Conservation (phyloP, 2,888 invertebrate genomes). For the Cataglyphis livida region DNA sequence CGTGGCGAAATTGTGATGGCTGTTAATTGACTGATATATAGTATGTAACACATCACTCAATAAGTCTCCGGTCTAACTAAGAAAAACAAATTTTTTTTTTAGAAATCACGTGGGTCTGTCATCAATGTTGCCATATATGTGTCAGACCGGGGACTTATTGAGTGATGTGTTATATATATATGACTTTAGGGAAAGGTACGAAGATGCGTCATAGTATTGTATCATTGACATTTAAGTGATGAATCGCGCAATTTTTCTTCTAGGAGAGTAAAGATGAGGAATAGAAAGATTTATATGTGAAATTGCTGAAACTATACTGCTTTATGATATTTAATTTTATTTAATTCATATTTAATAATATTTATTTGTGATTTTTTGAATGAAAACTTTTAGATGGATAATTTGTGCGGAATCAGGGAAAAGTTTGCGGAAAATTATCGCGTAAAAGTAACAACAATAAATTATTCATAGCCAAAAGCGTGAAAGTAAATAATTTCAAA, state of each 20-base stretch:
- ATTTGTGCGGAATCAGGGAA: not conserved
- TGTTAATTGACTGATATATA: not conserved
- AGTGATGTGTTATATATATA: no score
- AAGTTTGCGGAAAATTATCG: not conserved
- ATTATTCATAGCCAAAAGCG: not conserved
- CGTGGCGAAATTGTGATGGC: not conserved
- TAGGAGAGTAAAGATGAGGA: not conserved
- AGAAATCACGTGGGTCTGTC: no score
- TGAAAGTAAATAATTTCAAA: not conserved
- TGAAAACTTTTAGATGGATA: no score
- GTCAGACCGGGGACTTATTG: no score
- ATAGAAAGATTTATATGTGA: not conserved
- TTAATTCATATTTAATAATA: no score
- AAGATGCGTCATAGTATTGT: no score
- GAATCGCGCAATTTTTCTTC: not conserved
- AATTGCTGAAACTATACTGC: not conserved
- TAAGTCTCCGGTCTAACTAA: no score
- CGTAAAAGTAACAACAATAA: not conserved
- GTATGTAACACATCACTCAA: no score
- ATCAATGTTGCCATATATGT: no score
- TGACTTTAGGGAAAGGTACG: not conserved
- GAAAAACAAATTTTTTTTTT: no score
- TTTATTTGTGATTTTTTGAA: not conserved
- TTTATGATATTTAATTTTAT: not conserved
- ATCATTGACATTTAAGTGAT: not conserved